Conservation (phyloP, 2,113 vertebrate species). For the Neogobius melanostomus region DNA sequence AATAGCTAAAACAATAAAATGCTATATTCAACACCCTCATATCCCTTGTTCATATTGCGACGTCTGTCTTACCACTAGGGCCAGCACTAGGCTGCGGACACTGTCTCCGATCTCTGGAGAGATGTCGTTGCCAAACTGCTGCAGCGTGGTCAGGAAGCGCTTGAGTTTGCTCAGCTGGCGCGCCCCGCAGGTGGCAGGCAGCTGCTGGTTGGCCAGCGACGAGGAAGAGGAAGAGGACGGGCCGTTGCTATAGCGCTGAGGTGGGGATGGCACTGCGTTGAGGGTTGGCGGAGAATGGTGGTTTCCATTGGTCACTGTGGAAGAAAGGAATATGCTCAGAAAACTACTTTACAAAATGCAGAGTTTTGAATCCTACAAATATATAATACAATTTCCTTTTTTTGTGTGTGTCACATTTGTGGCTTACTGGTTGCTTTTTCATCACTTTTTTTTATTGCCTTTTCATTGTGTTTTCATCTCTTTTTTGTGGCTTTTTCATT, state of each 20-base stretch:
- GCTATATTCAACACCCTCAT: no score
- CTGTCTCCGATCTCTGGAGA: conserved; percentile 98
- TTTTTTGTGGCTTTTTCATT: no score
- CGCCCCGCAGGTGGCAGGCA: conserved; percentile 95
- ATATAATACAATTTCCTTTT: no score
- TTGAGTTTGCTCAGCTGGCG: conserved; percentile 98
- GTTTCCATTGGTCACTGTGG: conserved; percentile 91
- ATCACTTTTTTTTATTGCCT: no score
- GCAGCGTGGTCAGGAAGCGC: conserved; percentile 96
- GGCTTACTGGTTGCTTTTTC: no score
- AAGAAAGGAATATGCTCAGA: background rate
- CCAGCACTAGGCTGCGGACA: conserved; percentile 93
- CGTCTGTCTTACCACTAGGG: conserved; percentile 85
- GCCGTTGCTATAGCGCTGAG: conserved; percentile 94
- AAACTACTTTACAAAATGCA: background rate
- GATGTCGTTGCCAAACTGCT: conserved; percentile 98
- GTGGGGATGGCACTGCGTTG: conserved; percentile 93
- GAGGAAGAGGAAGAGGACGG: conserved; percentile 96
- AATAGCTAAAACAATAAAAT: background rate
- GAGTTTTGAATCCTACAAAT: no score
- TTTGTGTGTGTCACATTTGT: no score
- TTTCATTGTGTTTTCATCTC: no score
- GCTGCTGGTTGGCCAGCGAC: conserved; percentile 94
- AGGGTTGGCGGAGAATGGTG: conserved; percentile 94
- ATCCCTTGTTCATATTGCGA: background rate